Conservation (phyloP, 2,888 invertebrate genomes). For the Gandaritis pyraliata region DNA sequence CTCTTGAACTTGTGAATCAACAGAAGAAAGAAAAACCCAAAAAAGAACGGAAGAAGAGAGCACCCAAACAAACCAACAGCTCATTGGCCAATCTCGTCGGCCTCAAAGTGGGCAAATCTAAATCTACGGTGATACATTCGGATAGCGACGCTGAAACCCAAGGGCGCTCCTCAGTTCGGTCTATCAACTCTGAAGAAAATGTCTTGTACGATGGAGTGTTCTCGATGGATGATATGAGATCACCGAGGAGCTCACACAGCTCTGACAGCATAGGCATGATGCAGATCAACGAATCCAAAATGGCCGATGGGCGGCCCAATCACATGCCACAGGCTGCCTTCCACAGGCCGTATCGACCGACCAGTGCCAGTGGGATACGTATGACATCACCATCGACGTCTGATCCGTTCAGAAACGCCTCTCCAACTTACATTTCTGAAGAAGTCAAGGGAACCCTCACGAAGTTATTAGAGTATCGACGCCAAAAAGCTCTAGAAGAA, state of each 20-base stretch:
- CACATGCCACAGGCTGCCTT: conserved; percentile 6
- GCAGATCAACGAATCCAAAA: conserved; percentile 28
- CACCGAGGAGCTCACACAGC: conserved; percentile 51
- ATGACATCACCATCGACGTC: conserved; percentile 11
- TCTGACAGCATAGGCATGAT: conserved; percentile 24
- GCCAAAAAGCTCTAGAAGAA: conserved; percentile 44
- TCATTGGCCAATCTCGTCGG: conserved; percentile 64
- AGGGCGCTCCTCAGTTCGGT: conserved; percentile 53
- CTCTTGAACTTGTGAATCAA: conserved; percentile 30
- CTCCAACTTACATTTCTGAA: conserved; percentile 42
- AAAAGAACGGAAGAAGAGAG: conserved; percentile 49
- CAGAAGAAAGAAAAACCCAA: conserved; percentile 43
- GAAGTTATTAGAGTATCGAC: conserved; percentile 63
- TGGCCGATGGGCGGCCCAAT: conserved; percentile 11
- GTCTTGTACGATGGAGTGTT: conserved; percentile 66
- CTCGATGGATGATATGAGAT: conserved; percentile 67
- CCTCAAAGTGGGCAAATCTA: conserved; percentile 58
- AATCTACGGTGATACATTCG: conserved; percentile 21
- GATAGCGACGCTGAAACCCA: conserved; percentile 66
- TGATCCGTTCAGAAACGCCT: conserved; percentile 14
- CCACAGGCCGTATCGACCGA: conserved; percentile 23
- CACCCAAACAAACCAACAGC: conserved; percentile 37
- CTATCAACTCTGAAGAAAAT: conserved; percentile 53
- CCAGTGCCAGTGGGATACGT: conserved; percentile 13
- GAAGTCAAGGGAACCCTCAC: conserved; percentile 61